Percentiles rank a stretch among this genome's conserved stretches.
phyloP scores from a whole-genome alignment of 2,113 vertebrate genomes.

The Thunnus thynnus region DNA sequence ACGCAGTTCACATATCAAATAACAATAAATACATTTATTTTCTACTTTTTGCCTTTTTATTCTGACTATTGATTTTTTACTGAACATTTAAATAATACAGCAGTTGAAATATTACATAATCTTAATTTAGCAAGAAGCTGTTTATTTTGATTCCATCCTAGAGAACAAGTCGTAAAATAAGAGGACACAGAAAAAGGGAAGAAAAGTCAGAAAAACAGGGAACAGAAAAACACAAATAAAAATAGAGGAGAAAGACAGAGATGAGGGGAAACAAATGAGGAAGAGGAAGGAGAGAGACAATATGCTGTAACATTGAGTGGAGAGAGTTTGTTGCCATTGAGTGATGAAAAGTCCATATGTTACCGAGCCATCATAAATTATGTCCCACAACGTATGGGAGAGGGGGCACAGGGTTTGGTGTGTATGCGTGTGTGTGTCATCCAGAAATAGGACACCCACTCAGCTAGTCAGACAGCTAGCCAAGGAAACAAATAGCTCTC shows the following conservation, averaged over 20 bases:
- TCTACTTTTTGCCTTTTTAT: neutral
- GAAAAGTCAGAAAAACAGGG: neutral
- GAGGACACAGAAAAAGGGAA: neutral
- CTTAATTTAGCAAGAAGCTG: neutral
- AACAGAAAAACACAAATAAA: neutral
- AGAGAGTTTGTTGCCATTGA: slow-evolving; percentile 79
- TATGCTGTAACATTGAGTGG: slow-evolving; percentile 61
- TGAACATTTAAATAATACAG: neutral
- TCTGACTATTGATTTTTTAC: neutral
- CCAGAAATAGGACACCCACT: slow-evolving; percentile 84
- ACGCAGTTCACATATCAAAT: too few relatives aligned
- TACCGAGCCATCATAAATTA: slow-evolving; percentile 82
- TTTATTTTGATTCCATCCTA: neutral
- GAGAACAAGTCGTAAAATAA: neutral
- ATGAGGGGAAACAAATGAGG: slow-evolving; percentile 1
- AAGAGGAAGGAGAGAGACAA: slow-evolving; percentile 31
- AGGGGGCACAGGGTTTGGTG: slow-evolving; percentile 67
- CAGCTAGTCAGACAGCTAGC: slow-evolving; percentile 75
- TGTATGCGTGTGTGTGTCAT: slow-evolving; percentile 74
- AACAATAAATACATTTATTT: too few relatives aligned
- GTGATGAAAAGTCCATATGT: slow-evolving; percentile 84
- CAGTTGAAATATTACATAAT: neutral
- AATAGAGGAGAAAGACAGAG: slow-evolving; percentile 63
- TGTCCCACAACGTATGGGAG: slow-evolving; percentile 76
- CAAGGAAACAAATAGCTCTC: slow-evolving; percentile 78